A percentile compares a stretch with the other conserved stretches of the same genome.
Evolutionary conservation across 53 echinoderm and acorn worm species (phyloP).

Genomic region (Crossaster papposus): DNA sequence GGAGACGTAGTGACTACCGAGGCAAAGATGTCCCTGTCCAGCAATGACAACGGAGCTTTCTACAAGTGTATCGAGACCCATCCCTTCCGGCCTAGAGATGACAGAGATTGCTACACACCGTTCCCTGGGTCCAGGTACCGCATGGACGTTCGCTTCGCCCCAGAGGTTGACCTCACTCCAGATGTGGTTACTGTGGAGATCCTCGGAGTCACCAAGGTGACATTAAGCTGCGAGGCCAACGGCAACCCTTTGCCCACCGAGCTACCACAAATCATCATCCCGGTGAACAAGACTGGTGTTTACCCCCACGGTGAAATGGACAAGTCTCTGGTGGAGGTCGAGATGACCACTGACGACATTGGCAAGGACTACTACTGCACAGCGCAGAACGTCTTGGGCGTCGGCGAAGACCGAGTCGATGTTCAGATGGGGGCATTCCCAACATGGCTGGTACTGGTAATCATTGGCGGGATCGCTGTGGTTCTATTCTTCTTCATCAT

Average conservation of each 20-base stretch:
- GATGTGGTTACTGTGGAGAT: not conserved
- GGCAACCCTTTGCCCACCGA: constrained; percentile 14
- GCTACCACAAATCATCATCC: constrained; percentile 3
- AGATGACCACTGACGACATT: constrained; percentile 23
- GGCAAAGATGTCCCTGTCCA: constrained; percentile 1
- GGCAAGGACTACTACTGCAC: constrained; percentile 48
- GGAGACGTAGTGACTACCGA: constrained; percentile 4
- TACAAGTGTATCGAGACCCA: constrained; percentile 44
- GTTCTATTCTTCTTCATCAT: constrained; percentile 48
- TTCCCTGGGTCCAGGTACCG: constrained; percentile 9
- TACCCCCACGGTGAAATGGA: not conserved
- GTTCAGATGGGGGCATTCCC: constrained; percentile 4
- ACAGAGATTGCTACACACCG: not conserved
- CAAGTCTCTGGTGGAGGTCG: constrained; percentile 27
- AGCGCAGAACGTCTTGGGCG: constrained; percentile 28
- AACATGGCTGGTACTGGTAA: constrained; percentile 57
- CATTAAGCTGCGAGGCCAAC: constrained; percentile 27
- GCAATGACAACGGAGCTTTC: constrained; percentile 19
- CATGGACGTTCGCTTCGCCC: constrained; percentile 40
- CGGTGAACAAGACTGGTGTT: not conserved
- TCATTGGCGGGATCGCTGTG: constrained; percentile 41
- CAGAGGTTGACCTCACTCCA: constrained; percentile 32
- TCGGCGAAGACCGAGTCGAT: constrained; percentile 4
- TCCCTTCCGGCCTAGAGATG: not conserved
- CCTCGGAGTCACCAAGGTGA: constrained; percentile 27